Evolutionary conservation across 2,888 invertebrate genomes (phyloP), one percentile per base, ranked within the genome.

Genomic region (Galerucella pusilla): DNA sequence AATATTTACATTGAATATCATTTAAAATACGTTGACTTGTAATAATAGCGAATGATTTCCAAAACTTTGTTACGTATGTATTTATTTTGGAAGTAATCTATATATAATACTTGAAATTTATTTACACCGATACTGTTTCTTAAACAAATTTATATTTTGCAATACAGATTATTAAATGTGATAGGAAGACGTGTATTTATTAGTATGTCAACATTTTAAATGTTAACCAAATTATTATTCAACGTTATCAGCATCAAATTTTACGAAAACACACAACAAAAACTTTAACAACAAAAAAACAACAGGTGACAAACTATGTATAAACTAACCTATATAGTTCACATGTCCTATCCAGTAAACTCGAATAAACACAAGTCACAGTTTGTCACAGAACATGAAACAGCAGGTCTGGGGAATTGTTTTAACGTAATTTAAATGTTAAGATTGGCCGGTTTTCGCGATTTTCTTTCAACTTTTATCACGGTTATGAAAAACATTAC

Each of bases 281-380:
- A 16, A 16, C 42, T 45, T 54, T 49, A 49, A 46, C 35, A 42
- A 42, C 35, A 42, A 74, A 73, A 74, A 73, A 76, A 75, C 74
- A 80, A 79, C 80, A 81, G 80, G 79, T 79, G 80, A 79, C 73
- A 77, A 79, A 75, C 73, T 69, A 52, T 71, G 73, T 65, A 76
- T 66, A 80, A 80, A 81, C 81, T 81, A 81, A 81, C 81, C 81
- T 80, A 80, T 78, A 81, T 80, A 78, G 77, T 80, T 80, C 81
- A 81, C 81, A 81, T 80, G 80, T 78, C 20, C 20, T 20, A 61
- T 61, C 61, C 61, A 61, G 28, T 61, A n/a, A 11, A 61, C 20
- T 20, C 2, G 16, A 12, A 61, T n/a, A 61, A 28, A 61, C 61
- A 61, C 61, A 35, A 61, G 14, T 35, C 61, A 35, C 35, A 69